phyloP scores from a whole-genome alignment of 2,113 vertebrate species.

The Perca fluviatilis region DNA sequence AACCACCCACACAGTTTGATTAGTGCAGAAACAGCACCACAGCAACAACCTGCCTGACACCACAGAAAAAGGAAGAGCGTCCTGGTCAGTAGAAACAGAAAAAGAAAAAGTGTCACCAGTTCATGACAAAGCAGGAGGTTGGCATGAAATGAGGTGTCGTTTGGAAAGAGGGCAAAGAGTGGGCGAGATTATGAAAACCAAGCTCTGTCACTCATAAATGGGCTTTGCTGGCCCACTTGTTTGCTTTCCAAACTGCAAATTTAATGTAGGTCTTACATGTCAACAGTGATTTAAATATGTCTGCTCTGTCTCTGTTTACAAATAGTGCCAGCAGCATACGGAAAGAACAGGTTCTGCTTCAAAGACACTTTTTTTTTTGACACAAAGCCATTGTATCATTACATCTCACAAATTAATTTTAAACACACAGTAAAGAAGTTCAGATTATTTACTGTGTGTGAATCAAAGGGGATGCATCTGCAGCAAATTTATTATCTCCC shows the following conservation, averaged over 20 bases:
- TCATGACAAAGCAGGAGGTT: constrained; percentile 1
- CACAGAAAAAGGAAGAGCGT: not conserved
- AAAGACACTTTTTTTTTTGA: too few species aligned
- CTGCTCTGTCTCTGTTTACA: constrained; percentile 56
- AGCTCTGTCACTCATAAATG: constrained; percentile 35
- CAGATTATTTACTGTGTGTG: not conserved
- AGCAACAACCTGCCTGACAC: not conserved
- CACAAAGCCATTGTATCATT: not conserved
- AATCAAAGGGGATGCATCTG: not conserved
- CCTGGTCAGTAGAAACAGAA: not conserved
- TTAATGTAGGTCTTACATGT: constrained; percentile 44
- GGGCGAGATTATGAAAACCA: constrained; percentile 11
- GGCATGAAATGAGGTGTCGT: not conserved
- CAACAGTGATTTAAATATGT: constrained; percentile 53
- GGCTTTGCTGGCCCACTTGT: constrained; percentile 66
- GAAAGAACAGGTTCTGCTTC: constrained; percentile 23
- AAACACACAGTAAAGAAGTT: not conserved
- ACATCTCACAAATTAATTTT: not conserved
- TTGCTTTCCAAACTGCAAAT: constrained; percentile 54
- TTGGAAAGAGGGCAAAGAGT: constrained; percentile 31
- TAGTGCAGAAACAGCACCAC: not conserved
- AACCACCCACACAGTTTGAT: constrained; percentile 4
- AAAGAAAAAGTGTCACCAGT: not conserved
- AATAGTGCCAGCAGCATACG: constrained; percentile 36
- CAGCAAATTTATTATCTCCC: constrained; percentile 5